Conservation (phyloP, 2,797 vertebrate species). For the Aphelocoma californica region DNA sequence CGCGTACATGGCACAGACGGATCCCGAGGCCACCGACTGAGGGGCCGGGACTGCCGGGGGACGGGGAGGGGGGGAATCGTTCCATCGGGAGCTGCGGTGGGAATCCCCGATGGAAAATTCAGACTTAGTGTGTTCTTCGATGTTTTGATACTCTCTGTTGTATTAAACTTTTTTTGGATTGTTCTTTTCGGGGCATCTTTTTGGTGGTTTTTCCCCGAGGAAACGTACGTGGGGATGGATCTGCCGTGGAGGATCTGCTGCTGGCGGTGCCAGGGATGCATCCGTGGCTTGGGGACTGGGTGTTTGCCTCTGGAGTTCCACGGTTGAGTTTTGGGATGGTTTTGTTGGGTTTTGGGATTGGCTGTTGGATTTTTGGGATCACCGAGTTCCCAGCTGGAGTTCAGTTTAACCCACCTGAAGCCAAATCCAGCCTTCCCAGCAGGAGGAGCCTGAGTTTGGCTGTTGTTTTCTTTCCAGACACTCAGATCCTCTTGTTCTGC, state of each 20-base stretch:
- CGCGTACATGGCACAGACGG: slow-evolving; percentile 97
- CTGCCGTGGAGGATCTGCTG: fast-evolving
- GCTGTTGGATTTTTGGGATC: not conserved
- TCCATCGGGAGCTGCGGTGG: not conserved
- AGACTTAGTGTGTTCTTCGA: not conserved
- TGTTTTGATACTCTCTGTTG: slow-evolving; percentile 29
- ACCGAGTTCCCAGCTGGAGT: no score
- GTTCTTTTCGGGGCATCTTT: not conserved
- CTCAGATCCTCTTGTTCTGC: not conserved
- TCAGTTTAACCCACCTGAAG: not conserved
- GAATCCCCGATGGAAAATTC: not conserved
- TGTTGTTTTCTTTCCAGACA: not conserved
- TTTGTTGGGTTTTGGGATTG: not conserved
- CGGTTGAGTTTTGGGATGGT: not conserved
- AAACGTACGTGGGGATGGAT: fast-evolving
- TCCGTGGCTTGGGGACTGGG: fast-evolving
- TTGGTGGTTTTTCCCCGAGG: not conserved
- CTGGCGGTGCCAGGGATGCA: fast-evolving
- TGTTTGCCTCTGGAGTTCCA: not conserved
- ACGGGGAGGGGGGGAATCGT: no score
- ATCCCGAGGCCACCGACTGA: slow-evolving; percentile 89
- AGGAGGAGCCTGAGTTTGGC: not conserved
- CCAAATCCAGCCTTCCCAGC: not conserved
- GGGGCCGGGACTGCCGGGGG: not conserved
- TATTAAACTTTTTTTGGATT: slow-evolving; percentile 28